Base-by-base conservation (phyloP, 2,113 vertebrate genomes). In the Uropsilus gracilis region DNA sequence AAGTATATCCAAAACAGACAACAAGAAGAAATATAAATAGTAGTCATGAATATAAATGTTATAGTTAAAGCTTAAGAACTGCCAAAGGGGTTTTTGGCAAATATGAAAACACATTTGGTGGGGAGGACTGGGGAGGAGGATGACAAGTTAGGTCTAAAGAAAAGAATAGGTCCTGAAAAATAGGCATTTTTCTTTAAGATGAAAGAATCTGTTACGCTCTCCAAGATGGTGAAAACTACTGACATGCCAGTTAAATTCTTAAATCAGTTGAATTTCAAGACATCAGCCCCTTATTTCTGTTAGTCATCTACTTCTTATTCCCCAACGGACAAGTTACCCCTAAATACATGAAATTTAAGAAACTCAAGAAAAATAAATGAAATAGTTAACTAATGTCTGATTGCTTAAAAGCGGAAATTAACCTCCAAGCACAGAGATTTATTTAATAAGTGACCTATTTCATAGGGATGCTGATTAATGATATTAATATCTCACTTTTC, bases 121-220 rank as follows among this genome's bases (percentile, higher is more conserved):
- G 0, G 0, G 1, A 3, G 26, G 8, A 9, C 1, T 37, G 17
- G 53, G 14, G 8, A 3, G 0, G 9, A 3, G 5, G 2, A 4
- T 5, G 7, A 9, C 34, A 37, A 48, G 5, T n/a, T 30, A 22
- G 3, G 42, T 64, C 4, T 3, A 57, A 26, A 3, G 5, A 44
- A 8, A 3, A 14, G 0, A 18, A 7, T 2, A 13, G 26, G 32
- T 46, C 18, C 8, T 76, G 30, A 42, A 78, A 53, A 86, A 71
- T 8, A 4, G 0, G 50, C 8, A 46, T 28, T 68, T 12, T 3
- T 75, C 76, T 78, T 78, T 61, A 81, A 37, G 17, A 39, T 39
- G 18, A 57, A 66, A 1, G n/a, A 57, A 32, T 28, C n/a, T 5
- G 7, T 3, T 30, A 26, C 64, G 13, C 1, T 53, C 53, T 71